These are phyloP conservation scores for Mechanitis mazaeus DNA, from an alignment of 2,888 invertebrate genomes.

Conservation along the genomic window DNA sequence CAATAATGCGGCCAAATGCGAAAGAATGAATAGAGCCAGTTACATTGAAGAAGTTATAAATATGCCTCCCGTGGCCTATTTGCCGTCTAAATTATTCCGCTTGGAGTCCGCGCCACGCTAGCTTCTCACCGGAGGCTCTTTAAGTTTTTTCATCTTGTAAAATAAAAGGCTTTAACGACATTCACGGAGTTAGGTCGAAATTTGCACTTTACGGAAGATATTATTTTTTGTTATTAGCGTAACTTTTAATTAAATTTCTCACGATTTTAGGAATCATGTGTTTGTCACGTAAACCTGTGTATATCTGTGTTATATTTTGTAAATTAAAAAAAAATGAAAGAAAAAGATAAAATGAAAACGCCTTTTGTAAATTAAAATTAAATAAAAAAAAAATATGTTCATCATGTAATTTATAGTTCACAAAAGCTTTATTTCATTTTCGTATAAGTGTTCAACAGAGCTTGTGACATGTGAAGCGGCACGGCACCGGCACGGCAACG, in stretches of 20 bases:
- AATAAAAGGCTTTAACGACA: constrained; percentile 11
- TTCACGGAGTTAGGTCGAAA: constrained; percentile 8
- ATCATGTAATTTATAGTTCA: background rate
- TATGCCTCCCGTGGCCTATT: constrained; percentile 19
- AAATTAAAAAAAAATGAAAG: background rate
- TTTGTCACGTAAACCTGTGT: background rate
- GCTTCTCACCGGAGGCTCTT: constrained; percentile 13
- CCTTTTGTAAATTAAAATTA: background rate
- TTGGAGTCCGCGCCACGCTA: background rate
- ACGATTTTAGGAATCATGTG: background rate
- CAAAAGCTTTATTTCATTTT: no score
- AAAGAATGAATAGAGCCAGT: constrained; percentile 11
- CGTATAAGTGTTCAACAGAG: no score
- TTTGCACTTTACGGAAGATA: background rate
- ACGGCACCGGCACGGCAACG: no score
- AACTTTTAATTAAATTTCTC: background rate
- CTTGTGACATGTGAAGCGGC: no score
- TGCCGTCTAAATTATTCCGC: constrained; percentile 14
- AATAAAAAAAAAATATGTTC: background rate
- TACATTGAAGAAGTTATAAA: constrained; percentile 13
- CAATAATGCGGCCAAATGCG: background rate
- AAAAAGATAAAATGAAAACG: background rate
- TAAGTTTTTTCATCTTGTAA: constrained; percentile 15
- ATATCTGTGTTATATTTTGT: background rate
- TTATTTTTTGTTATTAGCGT: constrained; percentile 7